These are phyloP conservation scores for Wasmannia auropunctata DNA, from an alignment of 1,140 invertebrate species.

Conservation along the genomic window DNA sequence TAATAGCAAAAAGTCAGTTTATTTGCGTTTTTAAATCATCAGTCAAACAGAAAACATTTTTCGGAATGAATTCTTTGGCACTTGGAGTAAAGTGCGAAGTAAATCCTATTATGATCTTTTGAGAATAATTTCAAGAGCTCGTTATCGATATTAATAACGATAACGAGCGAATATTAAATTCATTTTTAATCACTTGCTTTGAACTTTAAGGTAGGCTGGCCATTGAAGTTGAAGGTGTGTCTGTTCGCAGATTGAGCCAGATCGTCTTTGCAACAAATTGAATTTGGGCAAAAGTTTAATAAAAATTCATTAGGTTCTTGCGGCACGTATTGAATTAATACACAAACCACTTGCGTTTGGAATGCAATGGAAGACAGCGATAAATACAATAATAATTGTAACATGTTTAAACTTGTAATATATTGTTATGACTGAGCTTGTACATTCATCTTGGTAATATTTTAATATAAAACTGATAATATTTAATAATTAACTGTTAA, in stretches of 20 bases:
- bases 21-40: background rate
- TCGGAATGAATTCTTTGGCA: background rate
- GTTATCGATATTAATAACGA: constrained; percentile 51
- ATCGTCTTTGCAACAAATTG: background rate
- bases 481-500: too few species aligned
- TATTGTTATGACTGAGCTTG: too few species aligned
- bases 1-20: background rate
- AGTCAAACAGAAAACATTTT: background rate
- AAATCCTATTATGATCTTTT: constrained; percentile 53
- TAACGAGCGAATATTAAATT: constrained; percentile 62
- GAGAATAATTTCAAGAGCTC: constrained; percentile 54
- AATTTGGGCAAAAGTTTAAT: constrained; percentile 19
- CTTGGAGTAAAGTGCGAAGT: background rate
- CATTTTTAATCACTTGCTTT: constrained; percentile 13
- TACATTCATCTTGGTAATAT: too few species aligned
- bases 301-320: background rate
- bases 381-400: too few species aligned
- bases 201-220: background rate
- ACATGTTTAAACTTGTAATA: too few species aligned
- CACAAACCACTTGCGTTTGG: background rate
- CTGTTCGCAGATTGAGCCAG: background rate
- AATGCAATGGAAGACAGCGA: too few species aligned
- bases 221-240: background rate
- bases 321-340: background rate
- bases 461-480: too few species aligned